phyloP scores from a whole-genome alignment of 2,888 invertebrate genomes.

The Leptinotarsa tumamoca region DNA sequence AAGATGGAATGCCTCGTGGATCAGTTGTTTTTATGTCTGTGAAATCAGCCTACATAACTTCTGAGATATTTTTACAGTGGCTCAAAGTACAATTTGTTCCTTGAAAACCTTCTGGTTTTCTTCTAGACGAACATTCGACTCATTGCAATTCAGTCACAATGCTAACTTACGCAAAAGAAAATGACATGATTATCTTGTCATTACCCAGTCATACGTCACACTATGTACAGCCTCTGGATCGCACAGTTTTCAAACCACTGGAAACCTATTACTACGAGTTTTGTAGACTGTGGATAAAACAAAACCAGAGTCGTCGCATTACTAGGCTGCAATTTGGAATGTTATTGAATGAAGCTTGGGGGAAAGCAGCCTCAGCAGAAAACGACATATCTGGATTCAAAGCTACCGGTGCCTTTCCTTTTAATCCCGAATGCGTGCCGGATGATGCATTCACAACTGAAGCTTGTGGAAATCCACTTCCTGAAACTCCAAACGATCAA shows the following conservation, averaged over 20 bases:
- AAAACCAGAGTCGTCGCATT: background rate
- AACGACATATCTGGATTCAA: conserved; percentile 23
- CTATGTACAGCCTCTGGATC: conserved; percentile 2
- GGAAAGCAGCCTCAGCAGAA: background rate
- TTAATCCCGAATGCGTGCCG: background rate
- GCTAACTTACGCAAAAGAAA: conserved; percentile 12
- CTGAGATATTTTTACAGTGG: too few relatives aligned
- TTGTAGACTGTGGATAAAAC: background rate
- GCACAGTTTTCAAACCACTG: conserved; percentile 3
- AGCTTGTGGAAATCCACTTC: too few relatives aligned
- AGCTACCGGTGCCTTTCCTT: background rate
- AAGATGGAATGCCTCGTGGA: too few relatives aligned
- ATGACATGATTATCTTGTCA: conserved; percentile 1
- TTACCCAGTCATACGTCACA: conserved; percentile 12
- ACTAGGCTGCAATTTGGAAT: background rate
- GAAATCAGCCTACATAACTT: too few relatives aligned
- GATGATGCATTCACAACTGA: background rate
- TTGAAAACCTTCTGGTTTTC: background rate
- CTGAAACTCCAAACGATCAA: too few relatives aligned
- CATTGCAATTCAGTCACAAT: conserved; percentile 26
- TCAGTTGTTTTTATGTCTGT: too few relatives aligned
- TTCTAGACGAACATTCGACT: conserved; percentile 14
- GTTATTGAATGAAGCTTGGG: background rate
- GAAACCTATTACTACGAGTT: background rate
- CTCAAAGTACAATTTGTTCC: too few relatives aligned